A percentile compares a stretch with the other conserved stretches of the same genome.
These are phyloP conservation scores for Caradrina clavipalpis DNA, from an alignment of 2,888 invertebrate species.

Conservation along the genomic window DNA sequence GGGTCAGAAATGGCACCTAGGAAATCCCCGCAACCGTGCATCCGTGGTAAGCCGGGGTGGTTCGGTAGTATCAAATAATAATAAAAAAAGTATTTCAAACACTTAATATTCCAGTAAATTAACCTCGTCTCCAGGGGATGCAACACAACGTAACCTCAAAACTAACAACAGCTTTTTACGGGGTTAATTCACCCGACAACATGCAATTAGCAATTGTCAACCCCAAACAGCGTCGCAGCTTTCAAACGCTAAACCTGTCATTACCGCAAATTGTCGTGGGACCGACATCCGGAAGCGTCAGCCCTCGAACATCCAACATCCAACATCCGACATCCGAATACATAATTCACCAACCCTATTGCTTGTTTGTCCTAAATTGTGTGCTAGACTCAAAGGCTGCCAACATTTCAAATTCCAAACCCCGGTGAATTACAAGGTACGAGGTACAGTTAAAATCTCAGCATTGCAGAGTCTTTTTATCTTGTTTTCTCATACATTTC, in stretches of 20 bases:
- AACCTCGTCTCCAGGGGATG: no score
- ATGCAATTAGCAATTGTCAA: slow-evolving; percentile 36
- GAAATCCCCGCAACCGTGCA: no score
- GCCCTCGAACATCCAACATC: slow-evolving; percentile 22
- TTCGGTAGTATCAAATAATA: no score
- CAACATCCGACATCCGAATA: slow-evolving; percentile 29
- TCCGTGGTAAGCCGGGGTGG: no score
- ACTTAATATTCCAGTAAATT: no score
- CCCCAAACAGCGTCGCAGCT: slow-evolving; percentile 2
- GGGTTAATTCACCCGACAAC: slow-evolving; percentile 1
- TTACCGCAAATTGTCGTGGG: slow-evolving; percentile 48
- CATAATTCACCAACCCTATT: slow-evolving; percentile 28
- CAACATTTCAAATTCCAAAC: slow-evolving; percentile 32
- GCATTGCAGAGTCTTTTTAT: no score
- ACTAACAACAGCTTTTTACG: neutral
- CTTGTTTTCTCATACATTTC: no score
- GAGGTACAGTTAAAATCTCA: no score
- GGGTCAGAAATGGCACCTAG: no score
- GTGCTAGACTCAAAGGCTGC: slow-evolving; percentile 26
- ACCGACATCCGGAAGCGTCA: slow-evolving; percentile 17
- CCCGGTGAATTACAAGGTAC: neutral
- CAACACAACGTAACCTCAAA: neutral
- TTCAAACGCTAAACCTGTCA: slow-evolving; percentile 23
- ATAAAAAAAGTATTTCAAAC: no score
- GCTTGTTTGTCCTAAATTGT: slow-evolving; percentile 31